Base-by-base conservation (phyloP, 2,888 invertebrate genomes). In the Kryphioiulus occultus region DNA sequence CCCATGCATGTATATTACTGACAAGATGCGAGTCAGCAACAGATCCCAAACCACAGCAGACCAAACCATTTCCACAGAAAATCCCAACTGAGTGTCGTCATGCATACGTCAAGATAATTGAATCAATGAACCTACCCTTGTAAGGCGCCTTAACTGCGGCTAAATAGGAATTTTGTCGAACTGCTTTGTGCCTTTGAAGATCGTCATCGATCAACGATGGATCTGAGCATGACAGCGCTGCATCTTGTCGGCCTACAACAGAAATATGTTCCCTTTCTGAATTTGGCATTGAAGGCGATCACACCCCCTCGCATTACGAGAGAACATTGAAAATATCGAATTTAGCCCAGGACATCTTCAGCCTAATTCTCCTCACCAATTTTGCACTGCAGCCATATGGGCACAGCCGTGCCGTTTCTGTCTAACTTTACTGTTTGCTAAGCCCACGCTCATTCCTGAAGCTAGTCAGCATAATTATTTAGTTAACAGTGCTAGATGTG, bases 111-210 rank as follows among this genome's bases (percentile, higher is more conserved):
- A 68, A 68, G 68, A 68, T 68, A 26, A 68, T n/a, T 68, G 68
- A 68, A 68, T 26, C 68, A 26, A 84, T 84, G 42, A 68, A 86
- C 87, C 32, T 86, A 88, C 88, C 88, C 83, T 53, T 89, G 30
- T 90, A 89, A 35, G 91, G 91, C 10, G 91, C 90, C 88, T 91
- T 91, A 15, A 92, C 91, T 22, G 91, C 91, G 26, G 91, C 90
- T 78, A 91, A 89, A 89, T 91, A 92, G 17, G 91, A 91, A n/a
- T 91, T 90, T 89, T 92, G 91, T 85, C 91, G 78, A 39, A 89
- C 85, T 10, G 88, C 89, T 83, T 83, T 85, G n/a, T 86, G 85
- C 32, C 87, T 59, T 15, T 59, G 86, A 12, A 78, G 53, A 35
- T 86, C 82, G 15, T 89, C 47, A 82, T 88, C 86, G 39, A 82